Evolutionary conservation across 2,113 vertebrate genomes (phyloP).

Genomic region (Heterotilapia buettikoferi): DNA sequence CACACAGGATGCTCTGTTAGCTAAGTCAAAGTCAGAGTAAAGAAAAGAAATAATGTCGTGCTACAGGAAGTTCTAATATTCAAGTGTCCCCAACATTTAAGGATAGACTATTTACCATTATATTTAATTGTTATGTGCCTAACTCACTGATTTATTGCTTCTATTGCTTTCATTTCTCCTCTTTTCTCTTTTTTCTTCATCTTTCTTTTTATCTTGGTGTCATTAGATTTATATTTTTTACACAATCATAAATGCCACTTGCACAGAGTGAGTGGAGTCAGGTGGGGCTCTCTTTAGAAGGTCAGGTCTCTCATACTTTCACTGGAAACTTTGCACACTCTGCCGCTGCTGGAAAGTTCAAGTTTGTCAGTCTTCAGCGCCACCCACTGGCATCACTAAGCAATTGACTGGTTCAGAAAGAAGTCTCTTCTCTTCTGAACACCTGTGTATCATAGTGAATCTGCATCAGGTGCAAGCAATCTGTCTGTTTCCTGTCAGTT

Average conservation of each 20-base stretch:
- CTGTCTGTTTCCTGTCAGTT: not conserved
- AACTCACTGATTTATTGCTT: not conserved
- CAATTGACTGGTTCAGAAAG: not conserved
- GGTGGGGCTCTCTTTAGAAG: not conserved
- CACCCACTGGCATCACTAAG: not conserved
- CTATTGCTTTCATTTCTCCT: not conserved
- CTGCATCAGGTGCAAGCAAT: not conserved
- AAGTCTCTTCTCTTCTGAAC: not conserved
- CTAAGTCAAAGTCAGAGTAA: not conserved
- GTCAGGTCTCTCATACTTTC: accelerated
- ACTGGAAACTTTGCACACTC: not conserved
- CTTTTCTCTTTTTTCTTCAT: not conserved
- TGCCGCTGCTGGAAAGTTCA: not conserved
- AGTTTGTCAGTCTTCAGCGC: accelerated
- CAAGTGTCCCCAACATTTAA: not conserved
- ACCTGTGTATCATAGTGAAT: not conserved
- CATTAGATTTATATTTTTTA: not conserved
- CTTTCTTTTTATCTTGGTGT: not conserved
- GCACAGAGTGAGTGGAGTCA: not conserved
- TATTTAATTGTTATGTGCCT: accelerated
- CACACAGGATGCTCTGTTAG: not conserved
- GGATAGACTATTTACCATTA: not conserved
- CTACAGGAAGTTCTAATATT: not conserved
- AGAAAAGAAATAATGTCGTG: accelerated
- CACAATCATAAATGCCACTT: not conserved